A percentile compares a stretch with the other conserved stretches of the same genome.
phyloP scores from a whole-genome alignment of 2,888 invertebrate species.

The Lasioglossum malachurum region DNA sequence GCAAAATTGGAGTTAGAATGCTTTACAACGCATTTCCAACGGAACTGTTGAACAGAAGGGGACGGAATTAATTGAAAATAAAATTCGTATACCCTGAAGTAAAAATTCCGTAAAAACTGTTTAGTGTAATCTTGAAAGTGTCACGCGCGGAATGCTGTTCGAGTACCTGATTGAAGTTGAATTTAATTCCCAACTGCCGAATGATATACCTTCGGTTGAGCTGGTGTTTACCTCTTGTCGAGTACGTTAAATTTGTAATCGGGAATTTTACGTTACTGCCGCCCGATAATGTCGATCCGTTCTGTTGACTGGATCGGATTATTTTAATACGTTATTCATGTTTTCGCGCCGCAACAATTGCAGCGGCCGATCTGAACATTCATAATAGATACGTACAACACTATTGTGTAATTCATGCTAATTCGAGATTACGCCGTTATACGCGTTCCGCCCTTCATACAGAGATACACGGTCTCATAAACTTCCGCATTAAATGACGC shows the following conservation, averaged over 20 bases:
- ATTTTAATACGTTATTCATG: constrained; percentile 64
- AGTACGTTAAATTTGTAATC: constrained; percentile 51
- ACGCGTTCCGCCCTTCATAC: constrained; percentile 46
- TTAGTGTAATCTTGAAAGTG: not conserved
- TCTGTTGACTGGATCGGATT: constrained; percentile 52
- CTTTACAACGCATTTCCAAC: not conserved
- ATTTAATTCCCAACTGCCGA: constrained; percentile 13
- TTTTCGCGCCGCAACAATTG: constrained; percentile 40
- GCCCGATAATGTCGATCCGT: constrained; percentile 41
- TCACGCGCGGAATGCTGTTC: not conserved
- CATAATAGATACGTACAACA: constrained; percentile 50
- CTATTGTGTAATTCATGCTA: constrained; percentile 61
- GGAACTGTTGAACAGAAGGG: not conserved
- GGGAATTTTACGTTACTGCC: constrained; percentile 26
- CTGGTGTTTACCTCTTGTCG: constrained; percentile 41
- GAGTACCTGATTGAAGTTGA: not conserved
- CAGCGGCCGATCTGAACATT: constrained; percentile 36
- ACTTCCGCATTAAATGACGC: constrained; percentile 52
- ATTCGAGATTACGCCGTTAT: constrained; percentile 62
- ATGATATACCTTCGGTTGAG: constrained; percentile 1
- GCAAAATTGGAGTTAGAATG: not conserved
- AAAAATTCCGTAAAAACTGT: not conserved
- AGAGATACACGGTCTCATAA: constrained; percentile 51
- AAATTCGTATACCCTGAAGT: not conserved
- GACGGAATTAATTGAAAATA: not conserved